These are phyloP conservation scores for Orthonevra nobilis DNA, from an alignment of 2,888 invertebrate genomes.

Conservation along the genomic window DNA sequence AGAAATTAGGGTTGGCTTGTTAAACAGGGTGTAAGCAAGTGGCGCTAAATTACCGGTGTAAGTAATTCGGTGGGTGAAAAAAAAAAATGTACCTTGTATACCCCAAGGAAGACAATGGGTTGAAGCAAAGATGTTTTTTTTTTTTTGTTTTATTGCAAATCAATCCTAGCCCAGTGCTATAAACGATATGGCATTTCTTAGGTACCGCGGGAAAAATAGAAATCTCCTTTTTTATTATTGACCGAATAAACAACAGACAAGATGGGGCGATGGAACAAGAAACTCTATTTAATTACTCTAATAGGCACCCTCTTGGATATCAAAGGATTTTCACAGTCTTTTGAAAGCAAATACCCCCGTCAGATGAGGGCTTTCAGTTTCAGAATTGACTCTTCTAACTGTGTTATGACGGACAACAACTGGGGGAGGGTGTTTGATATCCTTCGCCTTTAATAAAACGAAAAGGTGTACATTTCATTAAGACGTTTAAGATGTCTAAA, in stretches of 20 bases:
- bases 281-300: constrained; percentile 67
- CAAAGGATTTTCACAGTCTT: constrained; percentile 69
- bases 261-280: constrained; percentile 10
- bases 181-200: constrained; percentile 15
- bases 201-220: not conserved
- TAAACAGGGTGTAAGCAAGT: constrained; percentile 80
- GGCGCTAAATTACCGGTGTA: constrained; percentile 80
- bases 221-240: constrained; percentile 58
- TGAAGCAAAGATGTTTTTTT: constrained; percentile 7
- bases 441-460: constrained; percentile 62
- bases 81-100: constrained; percentile 23
- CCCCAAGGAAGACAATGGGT: not conserved
- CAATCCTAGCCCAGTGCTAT: constrained; percentile 21
- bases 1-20: constrained; percentile 75
- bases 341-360: constrained; percentile 70
- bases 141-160: constrained; percentile 35
- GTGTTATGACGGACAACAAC: constrained; percentile 66
- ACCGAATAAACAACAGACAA: constrained; percentile 52
- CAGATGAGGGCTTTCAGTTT: constrained; percentile 34
- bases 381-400: constrained; percentile 48
- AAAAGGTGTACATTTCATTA: constrained; percentile 73
- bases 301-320: constrained; percentile 69
- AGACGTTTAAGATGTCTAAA: constrained; percentile 72
- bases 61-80: constrained; percentile 76
- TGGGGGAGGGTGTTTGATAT: constrained; percentile 55